Conservation (phyloP, 2,113 vertebrate species). For the Corythornis vintsioides region DNA sequence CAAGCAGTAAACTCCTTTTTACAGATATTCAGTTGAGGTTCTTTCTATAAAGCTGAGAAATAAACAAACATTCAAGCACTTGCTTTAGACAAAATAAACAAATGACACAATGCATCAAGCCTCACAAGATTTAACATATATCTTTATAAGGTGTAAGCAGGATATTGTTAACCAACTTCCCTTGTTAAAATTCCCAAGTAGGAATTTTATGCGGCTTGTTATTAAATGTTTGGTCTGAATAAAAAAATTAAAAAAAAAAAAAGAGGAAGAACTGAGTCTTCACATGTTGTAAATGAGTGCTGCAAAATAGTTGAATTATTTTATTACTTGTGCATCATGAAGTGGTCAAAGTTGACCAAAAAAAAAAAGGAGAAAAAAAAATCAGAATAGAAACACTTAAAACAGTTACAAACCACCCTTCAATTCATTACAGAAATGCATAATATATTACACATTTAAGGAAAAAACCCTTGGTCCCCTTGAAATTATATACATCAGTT, state of each 20-base stretch:
- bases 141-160: constrained; percentile 67
- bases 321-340: background rate
- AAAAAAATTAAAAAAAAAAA: background rate
- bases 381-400: background rate
- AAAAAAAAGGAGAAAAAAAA: background rate
- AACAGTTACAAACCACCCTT: background rate
- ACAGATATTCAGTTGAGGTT: constrained; percentile 43
- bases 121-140: constrained; percentile 46
- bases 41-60: constrained; percentile 51
- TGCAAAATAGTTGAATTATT: constrained; percentile 23
- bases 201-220: constrained; percentile 60
- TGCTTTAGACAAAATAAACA: constrained; percentile 56
- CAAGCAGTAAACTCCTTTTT: constrained; percentile 45
- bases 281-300: background rate
- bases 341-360: background rate
- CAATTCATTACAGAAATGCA: background rate
- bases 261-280: constrained; percentile 45
- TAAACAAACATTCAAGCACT: constrained; percentile 40
- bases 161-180: constrained; percentile 56
- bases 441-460: background rate
- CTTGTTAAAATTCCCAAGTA: constrained; percentile 45
- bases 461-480: background rate
- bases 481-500: background rate
- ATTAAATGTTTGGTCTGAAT: constrained; percentile 66
- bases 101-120: constrained; percentile 15